Evolutionary conservation across 2,797 vertebrate genomes (phyloP), one percentile per base, ranked within the genome.

Genomic region (Octomys mimax): DNA sequence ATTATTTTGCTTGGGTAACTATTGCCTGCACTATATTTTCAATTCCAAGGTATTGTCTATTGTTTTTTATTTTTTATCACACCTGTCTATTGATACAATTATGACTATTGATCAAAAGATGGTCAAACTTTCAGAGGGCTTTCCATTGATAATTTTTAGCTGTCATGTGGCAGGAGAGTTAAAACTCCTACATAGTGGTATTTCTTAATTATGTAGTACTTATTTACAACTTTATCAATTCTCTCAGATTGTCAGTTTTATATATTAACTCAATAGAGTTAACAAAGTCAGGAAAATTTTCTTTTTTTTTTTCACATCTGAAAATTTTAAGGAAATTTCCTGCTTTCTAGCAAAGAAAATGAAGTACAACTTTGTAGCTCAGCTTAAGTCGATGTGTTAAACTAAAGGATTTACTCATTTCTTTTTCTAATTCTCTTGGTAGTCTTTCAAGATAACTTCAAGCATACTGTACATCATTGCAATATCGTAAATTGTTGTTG

Each of bases 1-100:
- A 73, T 78, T 92, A 71, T 7, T 84, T 83, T 89, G 21, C 77
- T 61, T 66, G 14, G 31, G n/a, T 94, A 75, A 59, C 54, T 91
- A 31, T 89, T 95, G 26, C 24, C 54, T 92, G 82, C 61, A 82
- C 52, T 92, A 59, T 61, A 79, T 88, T 93, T 92, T 89, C 31
- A 79, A 64, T 71, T 89, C 66, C 33, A 86, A 70, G 46, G 5
- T 81, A 10, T 71, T 52, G 36, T 33, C 80, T 21, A 62, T 85
- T 70, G 24, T 85, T 88, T 70, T 91, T 91, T 36, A n/a, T 46
- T 73, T 87, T 90, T 68, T 59, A 59, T 82, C 22, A 81, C 59
- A 26, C 57, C 8, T 84, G 24, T 77, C 42, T 64, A 19, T n/a
- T 68, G 31, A 68, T 89, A 49, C 22, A 91, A 85, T 70, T 88